These are phyloP conservation scores for Lasiurus borealis DNA, from an alignment of 2,113 vertebrate species.

Conservation along the genomic window DNA sequence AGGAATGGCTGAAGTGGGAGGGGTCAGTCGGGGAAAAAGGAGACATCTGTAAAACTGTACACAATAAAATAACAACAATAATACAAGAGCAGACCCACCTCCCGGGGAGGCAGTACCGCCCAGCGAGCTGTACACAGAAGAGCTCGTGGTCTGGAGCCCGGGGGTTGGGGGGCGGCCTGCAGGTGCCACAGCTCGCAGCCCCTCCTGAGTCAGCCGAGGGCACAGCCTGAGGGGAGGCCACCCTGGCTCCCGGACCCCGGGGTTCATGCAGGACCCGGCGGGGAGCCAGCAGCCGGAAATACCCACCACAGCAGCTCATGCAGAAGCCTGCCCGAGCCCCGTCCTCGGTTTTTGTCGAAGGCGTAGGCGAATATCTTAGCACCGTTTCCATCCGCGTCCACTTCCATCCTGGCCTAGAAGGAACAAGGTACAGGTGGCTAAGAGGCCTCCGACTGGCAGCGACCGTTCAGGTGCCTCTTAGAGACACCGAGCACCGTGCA, in stretches of 20 bases:
- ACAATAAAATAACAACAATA: too few relatives aligned
- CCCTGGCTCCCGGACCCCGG: fast-evolving
- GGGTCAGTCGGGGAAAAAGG: too few relatives aligned
- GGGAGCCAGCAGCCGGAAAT: fast-evolving
- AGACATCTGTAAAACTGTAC: too few relatives aligned
- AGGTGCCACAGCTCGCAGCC: fast-evolving
- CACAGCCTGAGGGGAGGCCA: not conserved
- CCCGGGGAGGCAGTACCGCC: not conserved
- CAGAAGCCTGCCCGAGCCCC: conserved; percentile 95
- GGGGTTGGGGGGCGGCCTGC: too few relatives aligned
- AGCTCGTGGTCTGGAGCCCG: not conserved
- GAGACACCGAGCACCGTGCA: not conserved
- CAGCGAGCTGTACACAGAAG: not conserved
- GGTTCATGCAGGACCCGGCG: fast-evolving
- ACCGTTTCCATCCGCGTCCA: conserved; percentile 98
- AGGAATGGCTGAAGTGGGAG: too few relatives aligned
- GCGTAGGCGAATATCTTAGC: conserved; percentile 99
- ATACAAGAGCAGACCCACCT: not conserved
- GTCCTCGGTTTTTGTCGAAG: conserved; percentile 97
- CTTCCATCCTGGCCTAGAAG: conserved; percentile 96
- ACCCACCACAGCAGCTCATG: conserved; percentile 98
- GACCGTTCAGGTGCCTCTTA: not conserved
- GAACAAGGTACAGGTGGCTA: not conserved
- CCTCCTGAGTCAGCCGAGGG: too few relatives aligned
- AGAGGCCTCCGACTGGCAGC: not conserved